Evolutionary conservation across 2,113 vertebrate species (phyloP), one percentile per base, ranked within the genome.

Genomic region (Aphelocoma coerulescens): DNA sequence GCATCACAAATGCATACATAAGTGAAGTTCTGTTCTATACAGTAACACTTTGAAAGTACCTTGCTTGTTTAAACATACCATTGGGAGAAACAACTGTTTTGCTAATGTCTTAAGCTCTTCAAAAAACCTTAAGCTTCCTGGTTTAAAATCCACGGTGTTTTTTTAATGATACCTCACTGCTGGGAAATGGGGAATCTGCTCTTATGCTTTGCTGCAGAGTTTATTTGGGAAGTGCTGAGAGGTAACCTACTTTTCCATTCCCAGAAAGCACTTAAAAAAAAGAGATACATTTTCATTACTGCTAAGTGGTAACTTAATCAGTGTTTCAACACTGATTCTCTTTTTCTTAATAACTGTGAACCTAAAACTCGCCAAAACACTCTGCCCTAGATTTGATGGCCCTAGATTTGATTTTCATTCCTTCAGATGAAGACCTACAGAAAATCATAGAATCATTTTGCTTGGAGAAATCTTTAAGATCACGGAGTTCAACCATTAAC

Each of bases 21-120:
- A 91, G 69, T 81, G 66, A 94, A 95, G 89, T 95, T 95, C 73
- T 93, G 37, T 62, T 94, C 65, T 2, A 2, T 54, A 82, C 49
- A 85, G 44, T 76, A 95, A 62, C 28, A 65, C 78, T 96, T 96
- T 96, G 76, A 67, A 95, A 96, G 37, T 57, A 81, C 13, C 62
- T 94, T 91, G 44, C 76, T 87, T 81, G 61, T 73, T 91, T 90
- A 97, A 97, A 94, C 43, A 88, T 30, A n/a, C 74, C 37, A n/a
- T 20, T 72, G 95, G 95, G 96, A 97, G 62, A 94, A 89, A 49
- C 86, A 95, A 83, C 94, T 97, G 92, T 91, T 95, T 96, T 95
- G 35, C n/a, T 96, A 94, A 93, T 78, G 65, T 89, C 74, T 89
- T 88, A 74, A 85, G 65, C 59, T 93, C 58, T 95, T 95, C 11